Base-by-base conservation (phyloP, 2,888 invertebrate species). In the Cosmia trapezina region DNA sequence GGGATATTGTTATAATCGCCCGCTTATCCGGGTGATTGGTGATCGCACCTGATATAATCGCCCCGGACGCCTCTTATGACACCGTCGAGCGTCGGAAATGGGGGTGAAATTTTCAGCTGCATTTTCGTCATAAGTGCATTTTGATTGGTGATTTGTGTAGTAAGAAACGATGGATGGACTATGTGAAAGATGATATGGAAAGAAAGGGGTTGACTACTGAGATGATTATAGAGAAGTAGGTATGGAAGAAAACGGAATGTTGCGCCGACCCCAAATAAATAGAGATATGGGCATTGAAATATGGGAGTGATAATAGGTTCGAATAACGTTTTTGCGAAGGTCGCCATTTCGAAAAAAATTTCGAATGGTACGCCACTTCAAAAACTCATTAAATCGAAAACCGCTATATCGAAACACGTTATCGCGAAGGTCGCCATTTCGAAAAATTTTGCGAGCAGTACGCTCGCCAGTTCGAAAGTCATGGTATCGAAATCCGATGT, bases 41-140 rank as follows among this genome's bases (percentile, higher is more conserved):
- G 71, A 71, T 78, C 71, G 54, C 78, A 79, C 78, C 79, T 79
- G 79, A 78, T 78, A 79, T 66, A 56, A 79, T 77, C 77, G 11
- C 64, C 56, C 8, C 65, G 54, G 54, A 43, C 79, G 22, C 78
- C 80, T 78, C 79, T 70, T 67, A 43, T 60, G 47, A 70, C 80
- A 79, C 62, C 66, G 51, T 49, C 33, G 63, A 2, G 33, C 41
- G 6, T 37, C 37, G 51, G 22, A 37, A 59, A 41, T 51, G n/a
- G 61, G 49, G 71, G 78, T 47, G 51, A 14, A 33, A 76, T 22
- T 41, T 47, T 65, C 8, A 22, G 19, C 11, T 56, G 66, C 54
- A 65, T 77, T 79, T 65, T 43, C 54, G 37, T 64, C 14, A 9
- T 33, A 51, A 22, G 54, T 72, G 66, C 54, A 78, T 73, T 60